A percentile compares a stretch with the other conserved stretches of the same genome.
Evolutionary conservation across 2,888 invertebrate species (phyloP).

Genomic region (Mellilla xanthometata): DNA sequence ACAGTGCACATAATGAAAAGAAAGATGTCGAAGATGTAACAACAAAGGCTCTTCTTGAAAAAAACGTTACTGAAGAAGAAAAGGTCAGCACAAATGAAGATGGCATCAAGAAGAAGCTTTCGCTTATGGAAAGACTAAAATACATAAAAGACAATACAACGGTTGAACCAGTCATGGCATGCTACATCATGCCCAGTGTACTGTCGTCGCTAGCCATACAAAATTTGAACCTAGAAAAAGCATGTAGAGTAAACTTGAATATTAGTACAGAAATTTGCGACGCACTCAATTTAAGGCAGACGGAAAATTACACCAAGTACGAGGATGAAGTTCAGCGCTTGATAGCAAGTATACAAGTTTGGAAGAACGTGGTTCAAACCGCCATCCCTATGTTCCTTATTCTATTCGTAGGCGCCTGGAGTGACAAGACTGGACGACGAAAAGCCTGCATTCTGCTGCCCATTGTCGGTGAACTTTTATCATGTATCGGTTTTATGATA

Average conservation of each 20-base stretch:
- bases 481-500: conserved; percentile 89
- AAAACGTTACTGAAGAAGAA: conserved; percentile 30
- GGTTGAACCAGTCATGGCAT: conserved; percentile 88
- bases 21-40: conserved; percentile 34
- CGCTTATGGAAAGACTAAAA: conserved; percentile 56
- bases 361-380: conserved; percentile 93
- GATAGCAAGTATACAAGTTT: conserved; percentile 90
- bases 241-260: conserved; percentile 90
- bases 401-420: conserved; percentile 92
- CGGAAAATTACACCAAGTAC: conserved; percentile 80
- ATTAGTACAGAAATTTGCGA: conserved; percentile 88
- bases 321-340: conserved; percentile 86
- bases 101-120: conserved; percentile 44
- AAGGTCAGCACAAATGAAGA: conserved; percentile 14
- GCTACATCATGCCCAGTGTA: conserved; percentile 85
- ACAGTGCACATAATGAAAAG: conserved; percentile 10
- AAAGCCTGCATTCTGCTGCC: conserved; percentile 92
- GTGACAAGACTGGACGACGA: conserved; percentile 85
- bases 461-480: conserved; percentile 89
- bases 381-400: conserved; percentile 91
- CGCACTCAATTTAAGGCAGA: conserved; percentile 87
- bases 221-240: conserved; percentile 87
- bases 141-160: conserved; percentile 82
- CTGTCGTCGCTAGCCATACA: conserved; percentile 90
- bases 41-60: conserved; percentile 53